phyloP scores from a whole-genome alignment of 2,113 vertebrate genomes.

The Melanostigma gelatinosum region DNA sequence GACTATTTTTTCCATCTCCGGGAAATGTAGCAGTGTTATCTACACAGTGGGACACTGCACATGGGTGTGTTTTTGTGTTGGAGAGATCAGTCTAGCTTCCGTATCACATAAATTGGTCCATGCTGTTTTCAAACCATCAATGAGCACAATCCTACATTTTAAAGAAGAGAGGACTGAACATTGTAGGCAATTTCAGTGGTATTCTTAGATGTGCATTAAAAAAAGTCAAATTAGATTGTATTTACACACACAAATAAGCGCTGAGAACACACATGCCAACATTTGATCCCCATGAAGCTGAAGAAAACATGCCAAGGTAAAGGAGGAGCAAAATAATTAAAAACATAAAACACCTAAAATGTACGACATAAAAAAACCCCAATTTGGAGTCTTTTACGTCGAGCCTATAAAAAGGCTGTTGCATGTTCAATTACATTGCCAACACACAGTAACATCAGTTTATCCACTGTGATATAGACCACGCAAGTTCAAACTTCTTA shows the following conservation, averaged over 20 bases:
- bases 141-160: neutral
- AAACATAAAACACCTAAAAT: neutral
- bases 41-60: neutral
- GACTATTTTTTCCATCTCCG: constrained; percentile 9
- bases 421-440: neutral
- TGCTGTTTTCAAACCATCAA: neutral
- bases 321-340: neutral
- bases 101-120: neutral
- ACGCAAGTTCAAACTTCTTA: neutral
- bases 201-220: neutral
- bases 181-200: neutral
- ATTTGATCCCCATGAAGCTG: neutral
- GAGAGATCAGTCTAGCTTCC: neutral
- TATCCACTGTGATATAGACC: neutral
- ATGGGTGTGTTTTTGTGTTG: neutral
- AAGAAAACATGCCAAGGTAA: neutral
- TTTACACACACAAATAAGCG: neutral
- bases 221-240: neutral
- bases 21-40: constrained; percentile 33
- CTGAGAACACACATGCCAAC: neutral
- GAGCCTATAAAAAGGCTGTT: neutral
- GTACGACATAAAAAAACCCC: neutral
- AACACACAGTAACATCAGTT: neutral
- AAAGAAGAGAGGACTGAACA: neutral
- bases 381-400: neutral